These are phyloP conservation scores for Arnoldichthys spilopterus DNA, from an alignment of 2,797 vertebrate species.

Conservation along the genomic window DNA sequence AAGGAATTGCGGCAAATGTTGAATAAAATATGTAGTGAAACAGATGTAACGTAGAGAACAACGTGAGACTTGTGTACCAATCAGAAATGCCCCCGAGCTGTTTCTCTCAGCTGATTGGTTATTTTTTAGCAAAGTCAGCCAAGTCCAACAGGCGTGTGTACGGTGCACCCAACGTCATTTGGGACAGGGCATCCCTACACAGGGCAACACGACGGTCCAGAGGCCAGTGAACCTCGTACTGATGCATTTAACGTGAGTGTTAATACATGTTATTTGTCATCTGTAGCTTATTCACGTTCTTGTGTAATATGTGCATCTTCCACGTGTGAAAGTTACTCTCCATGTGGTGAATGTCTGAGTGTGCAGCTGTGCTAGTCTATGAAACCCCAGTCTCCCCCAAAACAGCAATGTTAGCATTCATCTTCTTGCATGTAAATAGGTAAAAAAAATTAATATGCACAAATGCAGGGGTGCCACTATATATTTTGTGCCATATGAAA, in stretches of 20 bases:
- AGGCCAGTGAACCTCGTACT: conserved; percentile 1
- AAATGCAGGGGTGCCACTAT: too few species aligned
- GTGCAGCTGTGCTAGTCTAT: not conserved
- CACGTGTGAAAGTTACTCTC: not conserved
- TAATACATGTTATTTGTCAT: not conserved
- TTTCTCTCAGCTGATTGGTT: conserved; percentile 72
- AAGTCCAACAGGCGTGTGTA: conserved; percentile 52
- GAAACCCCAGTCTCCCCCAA: not conserved
- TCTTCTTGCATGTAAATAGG: not conserved
- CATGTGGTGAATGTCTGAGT: not conserved
- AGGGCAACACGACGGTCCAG: conserved; percentile 27
- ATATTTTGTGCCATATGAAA: too few species aligned
- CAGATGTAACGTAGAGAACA: not conserved
- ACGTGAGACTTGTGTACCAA: conserved; percentile 55
- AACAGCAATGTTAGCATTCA: not conserved
- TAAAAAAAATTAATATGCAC: not conserved
- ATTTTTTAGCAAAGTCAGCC: conserved; percentile 46
- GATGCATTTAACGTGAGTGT: conserved; percentile 26
- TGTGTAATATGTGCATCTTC: not conserved
- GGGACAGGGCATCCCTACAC: conserved; percentile 55
- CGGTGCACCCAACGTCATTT: conserved; percentile 53
- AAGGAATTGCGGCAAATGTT: not conserved
- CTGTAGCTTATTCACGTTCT: not conserved
- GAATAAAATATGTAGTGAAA: not conserved
- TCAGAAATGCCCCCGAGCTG: conserved; percentile 62